Evolutionary conservation across 2,797 vertebrate species (phyloP), one percentile per base, ranked within the genome.

Genomic region (Chloroceryle amazona): DNA sequence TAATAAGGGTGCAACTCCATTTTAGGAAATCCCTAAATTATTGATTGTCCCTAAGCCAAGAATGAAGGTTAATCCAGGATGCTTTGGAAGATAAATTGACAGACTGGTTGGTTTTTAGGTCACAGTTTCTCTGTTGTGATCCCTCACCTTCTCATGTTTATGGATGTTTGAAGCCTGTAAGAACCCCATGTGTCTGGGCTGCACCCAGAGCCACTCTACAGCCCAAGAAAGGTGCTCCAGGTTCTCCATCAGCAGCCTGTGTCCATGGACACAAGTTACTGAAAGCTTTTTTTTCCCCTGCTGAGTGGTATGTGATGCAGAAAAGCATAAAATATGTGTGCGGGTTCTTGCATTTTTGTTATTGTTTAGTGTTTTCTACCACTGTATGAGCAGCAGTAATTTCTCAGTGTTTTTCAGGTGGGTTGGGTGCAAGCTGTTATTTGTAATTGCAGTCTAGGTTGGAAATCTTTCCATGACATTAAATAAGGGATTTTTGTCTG

Each of bases 381-480:
- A 26, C 28, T 71, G 23, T 90, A 47, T 5, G 6, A 94, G 28
- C 54, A 41, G 49, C 57, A 76, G 49, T 67, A 63, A 57, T 90
- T 71, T 76, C 28, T 86, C 72, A 76, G 19, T 42, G 11, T 3
- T 86, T 75, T 72, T 92, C 57, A 84, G 8, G 37, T 1, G 3
- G 33, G 5, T 21, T 92, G 21, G 20, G 35, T 55, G 19, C 26
- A 72, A 92, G 47, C 18, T 65, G 29, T 58, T 76, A 26, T 93
- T 89, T 84, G 86, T 93, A 94, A 83, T 85, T 80, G 31, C 16
- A 37, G n/a, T 65, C 60, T 65, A 70, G 79, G 66, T 63, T 86
- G 75, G 47, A 91, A 92, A 67, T 28, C 12, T 71, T 85, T 83
- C 61, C 23, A 15, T 76, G 70, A 19, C 49, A 66, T 61, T 67